Evolutionary conservation across 2,113 vertebrate species (phyloP), one percentile per base, ranked within the genome.

Genomic region (Poeciliopsis prolifica): DNA sequence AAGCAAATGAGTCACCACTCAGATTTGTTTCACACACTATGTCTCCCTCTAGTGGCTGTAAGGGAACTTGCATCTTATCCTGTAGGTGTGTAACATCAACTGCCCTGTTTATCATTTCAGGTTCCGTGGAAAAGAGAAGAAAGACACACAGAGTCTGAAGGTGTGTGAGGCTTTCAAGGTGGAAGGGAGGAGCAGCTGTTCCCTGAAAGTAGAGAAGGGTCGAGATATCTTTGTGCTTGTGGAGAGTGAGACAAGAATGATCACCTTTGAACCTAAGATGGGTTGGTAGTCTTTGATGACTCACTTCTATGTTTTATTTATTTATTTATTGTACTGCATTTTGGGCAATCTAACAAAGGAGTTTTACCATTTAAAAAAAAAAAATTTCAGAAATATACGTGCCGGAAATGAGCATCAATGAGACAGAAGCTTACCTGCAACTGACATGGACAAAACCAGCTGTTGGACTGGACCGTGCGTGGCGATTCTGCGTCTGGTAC

Each of bases 391-490:
- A 13, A 7, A 4, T 6, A 5, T 31, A 1, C 9, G 3, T 78
- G 15, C 87, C 86, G 15, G 2, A 72, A 0, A 14, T 92, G 42
- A 64, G 0, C 0, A 8, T 94, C n/a, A 17, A 0, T 13, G 66
- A 68, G 35, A n/a, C 44, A 0, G 40, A 4, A 1, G 0, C 62
- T 1, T 0, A 4, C 0, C 89, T 95, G n/a, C 0, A 0, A 0
- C 40, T 94, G 68, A 72, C 5, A 0, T 82, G 75, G 63, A 15
- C 0, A 0, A 1, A 0, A 22, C 70, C 65, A 1, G 12, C 33
- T 0, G 1, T 82, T 0, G 3, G 10, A 11, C 0, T 0, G 0
- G 0, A 0, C 0, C 0, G 14, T 0, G 3, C 0, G 5, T 88
- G 70, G 87, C 2, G 0, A 0, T 91, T 82, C n/a, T 4, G 2